Evolutionary conservation across 2,888 invertebrate genomes (phyloP).

Genomic region (Dastarcus helophoroides): DNA sequence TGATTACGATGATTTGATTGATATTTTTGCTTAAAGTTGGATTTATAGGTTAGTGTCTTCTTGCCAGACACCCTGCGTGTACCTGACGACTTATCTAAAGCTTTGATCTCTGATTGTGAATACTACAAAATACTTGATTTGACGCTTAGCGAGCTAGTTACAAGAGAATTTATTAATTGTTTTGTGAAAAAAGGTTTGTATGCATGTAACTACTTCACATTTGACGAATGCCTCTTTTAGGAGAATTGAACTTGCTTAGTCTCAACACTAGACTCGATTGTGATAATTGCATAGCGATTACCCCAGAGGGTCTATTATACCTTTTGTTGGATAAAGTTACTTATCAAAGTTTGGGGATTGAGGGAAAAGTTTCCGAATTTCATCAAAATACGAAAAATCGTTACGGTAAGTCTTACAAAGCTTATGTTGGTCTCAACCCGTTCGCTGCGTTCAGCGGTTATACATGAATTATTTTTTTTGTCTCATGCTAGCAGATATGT

Average conservation of each 20-base stretch:
- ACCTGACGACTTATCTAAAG: slow-evolving; percentile 32
- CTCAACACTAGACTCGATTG: slow-evolving; percentile 39
- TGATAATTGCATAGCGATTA: slow-evolving; percentile 41
- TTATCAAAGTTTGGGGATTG: slow-evolving; percentile 44
- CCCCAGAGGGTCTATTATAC: slow-evolving; percentile 40
- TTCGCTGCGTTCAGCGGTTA: no score
- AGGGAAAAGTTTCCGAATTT: slow-evolving; percentile 39
- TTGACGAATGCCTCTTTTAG: slow-evolving; percentile 24
- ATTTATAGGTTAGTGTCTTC: slow-evolving; percentile 42
- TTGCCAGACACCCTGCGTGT: slow-evolving; percentile 39
- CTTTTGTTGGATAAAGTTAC: slow-evolving; percentile 40
- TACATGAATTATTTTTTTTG: no score
- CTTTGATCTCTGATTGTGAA: slow-evolving; percentile 39
- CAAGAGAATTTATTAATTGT: slow-evolving; percentile 41
- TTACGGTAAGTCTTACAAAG: slow-evolving; percentile 47
- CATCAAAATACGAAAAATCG: slow-evolving; percentile 33
- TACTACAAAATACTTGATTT: slow-evolving; percentile 43
- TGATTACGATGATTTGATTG: slow-evolving; percentile 7
- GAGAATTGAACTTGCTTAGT: slow-evolving; percentile 38
- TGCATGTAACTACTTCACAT: slow-evolving; percentile 2
- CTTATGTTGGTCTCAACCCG: no score
- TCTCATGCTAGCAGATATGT: no score
- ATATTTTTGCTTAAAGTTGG: slow-evolving; percentile 22
- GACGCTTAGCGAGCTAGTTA: slow-evolving; percentile 36
- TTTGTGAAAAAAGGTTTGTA: slow-evolving; percentile 45